A percentile compares a stretch with the other conserved stretches of the same genome.
Evolutionary conservation across 2,113 vertebrate species (phyloP).

Genomic region (Enhydra lutris): DNA sequence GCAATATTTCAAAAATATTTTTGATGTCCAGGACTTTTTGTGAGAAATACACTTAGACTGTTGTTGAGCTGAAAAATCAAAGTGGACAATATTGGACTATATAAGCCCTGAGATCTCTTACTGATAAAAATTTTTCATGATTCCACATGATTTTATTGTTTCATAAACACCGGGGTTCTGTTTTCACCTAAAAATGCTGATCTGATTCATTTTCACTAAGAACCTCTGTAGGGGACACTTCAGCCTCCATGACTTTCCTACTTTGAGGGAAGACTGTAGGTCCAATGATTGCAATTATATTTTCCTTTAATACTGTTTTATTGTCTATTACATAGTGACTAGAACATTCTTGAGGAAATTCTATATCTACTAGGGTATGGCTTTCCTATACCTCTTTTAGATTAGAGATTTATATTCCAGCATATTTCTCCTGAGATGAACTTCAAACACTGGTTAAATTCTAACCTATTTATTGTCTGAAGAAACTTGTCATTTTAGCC

Average conservation of each 20-base stretch:
- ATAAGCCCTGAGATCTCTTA: not conserved
- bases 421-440: not conserved
- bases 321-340: not conserved
- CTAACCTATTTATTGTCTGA: not conserved
- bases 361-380: not conserved
- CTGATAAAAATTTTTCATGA: not conserved
- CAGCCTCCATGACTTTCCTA: not conserved
- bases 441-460: not conserved
- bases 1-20: not conserved
- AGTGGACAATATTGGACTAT: not conserved
- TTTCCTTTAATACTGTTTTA: not conserved
- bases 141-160: not conserved
- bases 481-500: not conserved
- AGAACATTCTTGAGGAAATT: not conserved
- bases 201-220: not conserved
- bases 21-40: not conserved
- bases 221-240: not conserved
- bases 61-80: not conserved
- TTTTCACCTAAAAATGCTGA: not conserved
- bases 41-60: not conserved
- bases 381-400: not conserved
- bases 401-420: not conserved
- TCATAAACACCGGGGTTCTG: not conserved
- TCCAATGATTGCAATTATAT: not conserved
- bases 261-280: not conserved